Percentiles rank a stretch among this genome's conserved stretches.
Conservation (phyloP, 1,140 invertebrate species). For the Zaprionus inermis region DNA sequence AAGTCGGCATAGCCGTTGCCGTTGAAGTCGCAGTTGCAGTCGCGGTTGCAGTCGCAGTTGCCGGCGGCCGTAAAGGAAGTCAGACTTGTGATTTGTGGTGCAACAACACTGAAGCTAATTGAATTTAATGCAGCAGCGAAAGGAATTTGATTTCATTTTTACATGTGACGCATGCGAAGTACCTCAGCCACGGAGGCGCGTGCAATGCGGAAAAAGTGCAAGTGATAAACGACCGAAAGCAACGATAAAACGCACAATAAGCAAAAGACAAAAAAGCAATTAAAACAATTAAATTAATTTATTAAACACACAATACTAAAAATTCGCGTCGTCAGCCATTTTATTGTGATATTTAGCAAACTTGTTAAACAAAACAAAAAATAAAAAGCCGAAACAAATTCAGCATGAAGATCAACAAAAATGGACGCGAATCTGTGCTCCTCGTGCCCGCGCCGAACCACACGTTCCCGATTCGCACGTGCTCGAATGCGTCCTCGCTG, state of each 20-base stretch:
- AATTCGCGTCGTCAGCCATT: conserved; percentile 32
- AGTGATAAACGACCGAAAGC: conserved; percentile 27
- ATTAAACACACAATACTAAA: conserved; percentile 21
- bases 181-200: conserved; percentile 14
- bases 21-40: conserved; percentile 5
- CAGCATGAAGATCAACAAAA: conserved; percentile 62
- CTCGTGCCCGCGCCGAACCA: conserved; percentile 57
- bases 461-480: conserved; percentile 57
- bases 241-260: conserved; percentile 12
- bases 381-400: neutral
- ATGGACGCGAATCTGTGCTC: conserved; percentile 66
- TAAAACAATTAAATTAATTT: conserved; percentile 21
- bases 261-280: conserved; percentile 23
- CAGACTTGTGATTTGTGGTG: conserved; percentile 72
- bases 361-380: conserved; percentile 11
- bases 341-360: conserved; percentile 39
- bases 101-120: conserved; percentile 70
- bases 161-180: conserved; percentile 47
- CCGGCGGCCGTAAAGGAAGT: conserved; percentile 60
- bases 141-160: conserved; percentile 68
- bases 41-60: conserved; percentile 12
- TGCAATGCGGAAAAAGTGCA: conserved; percentile 56
- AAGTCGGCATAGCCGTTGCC: conserved; percentile 3
- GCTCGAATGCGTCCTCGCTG: conserved; percentile 73
- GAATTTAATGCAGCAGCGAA: conserved; percentile 73